Percentiles rank a stretch among this genome's conserved stretches.
These are phyloP conservation scores for Mercenaria mercenaria DNA, from an alignment of 1,140 invertebrate genomes.

Conservation along the genomic window DNA sequence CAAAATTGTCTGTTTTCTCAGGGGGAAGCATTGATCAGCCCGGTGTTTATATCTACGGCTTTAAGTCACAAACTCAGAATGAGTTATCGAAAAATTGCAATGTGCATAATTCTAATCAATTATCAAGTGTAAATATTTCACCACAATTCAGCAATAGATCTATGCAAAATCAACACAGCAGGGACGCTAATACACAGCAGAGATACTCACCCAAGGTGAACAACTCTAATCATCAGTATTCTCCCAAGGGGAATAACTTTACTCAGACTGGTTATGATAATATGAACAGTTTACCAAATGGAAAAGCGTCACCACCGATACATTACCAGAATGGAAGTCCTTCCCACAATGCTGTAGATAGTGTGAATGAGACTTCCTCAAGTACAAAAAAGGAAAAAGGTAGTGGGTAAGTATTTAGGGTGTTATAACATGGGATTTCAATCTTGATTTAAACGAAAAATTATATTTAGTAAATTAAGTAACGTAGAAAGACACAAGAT, in stretches of 20 bases:
- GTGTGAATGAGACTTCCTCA: not conserved
- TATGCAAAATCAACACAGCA: constrained; percentile 55
- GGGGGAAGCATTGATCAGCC: constrained; percentile 61
- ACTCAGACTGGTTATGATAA: constrained; percentile 59
- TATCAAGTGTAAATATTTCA: constrained; percentile 31
- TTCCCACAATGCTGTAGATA: not conserved
- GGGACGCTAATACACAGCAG: constrained; percentile 12
- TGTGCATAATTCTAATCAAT: constrained; percentile 29
- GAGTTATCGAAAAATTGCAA: constrained; percentile 5
- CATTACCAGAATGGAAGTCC: constrained; percentile 54
- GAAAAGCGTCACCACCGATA: constrained; percentile 46
- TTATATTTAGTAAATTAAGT: too few relatives aligned
- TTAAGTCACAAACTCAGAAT: constrained; percentile 64
- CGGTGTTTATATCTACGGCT: constrained; percentile 74
- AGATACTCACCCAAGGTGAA: constrained; percentile 40
- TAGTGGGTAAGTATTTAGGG: constrained; percentile 21
- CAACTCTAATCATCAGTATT: constrained; percentile 28
- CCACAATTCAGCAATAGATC: constrained; percentile 4
- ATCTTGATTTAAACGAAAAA: too few relatives aligned
- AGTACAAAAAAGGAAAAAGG: constrained; percentile 41
- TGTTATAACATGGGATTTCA: too few relatives aligned
- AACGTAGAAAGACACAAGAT: too few relatives aligned
- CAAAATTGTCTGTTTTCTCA: constrained; percentile 45
- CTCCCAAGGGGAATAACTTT: constrained; percentile 42
- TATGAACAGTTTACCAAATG: constrained; percentile 57